Conservation (phyloP, 2,888 invertebrate genomes). For the Perizoma flavofasciatum region DNA sequence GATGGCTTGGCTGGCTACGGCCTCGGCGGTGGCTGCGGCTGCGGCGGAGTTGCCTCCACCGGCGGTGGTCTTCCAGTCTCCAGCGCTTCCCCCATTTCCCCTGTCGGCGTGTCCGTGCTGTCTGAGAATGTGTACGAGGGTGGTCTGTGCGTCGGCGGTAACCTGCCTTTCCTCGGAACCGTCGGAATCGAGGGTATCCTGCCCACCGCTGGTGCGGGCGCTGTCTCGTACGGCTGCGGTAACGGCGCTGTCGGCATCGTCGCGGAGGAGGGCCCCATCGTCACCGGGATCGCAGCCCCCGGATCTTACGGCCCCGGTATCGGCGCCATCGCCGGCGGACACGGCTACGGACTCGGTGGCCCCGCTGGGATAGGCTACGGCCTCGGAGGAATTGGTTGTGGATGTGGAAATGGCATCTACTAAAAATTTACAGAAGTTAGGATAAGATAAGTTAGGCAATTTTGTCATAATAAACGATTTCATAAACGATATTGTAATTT, state of each 20-base stretch:
- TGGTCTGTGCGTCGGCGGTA: slow-evolving; percentile 43
- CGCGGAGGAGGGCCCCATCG: slow-evolving; percentile 23
- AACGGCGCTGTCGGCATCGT: slow-evolving; percentile 38
- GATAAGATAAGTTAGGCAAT: no score
- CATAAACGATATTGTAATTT: no score
- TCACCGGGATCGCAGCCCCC: slow-evolving; percentile 29
- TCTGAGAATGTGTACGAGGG: slow-evolving; percentile 57
- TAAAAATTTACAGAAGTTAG: no score
- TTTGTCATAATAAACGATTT: no score
- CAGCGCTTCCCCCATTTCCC: slow-evolving; percentile 46
- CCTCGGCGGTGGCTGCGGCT: slow-evolving; percentile 32
- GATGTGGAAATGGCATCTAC: slow-evolving; percentile 8
- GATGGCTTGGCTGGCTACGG: slow-evolving; percentile 40
- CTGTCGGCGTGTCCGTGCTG: slow-evolving; percentile 49
- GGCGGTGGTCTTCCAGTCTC: slow-evolving; percentile 43
- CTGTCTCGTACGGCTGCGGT: slow-evolving; percentile 46
- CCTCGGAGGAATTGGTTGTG: slow-evolving; percentile 8
- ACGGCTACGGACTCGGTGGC: slow-evolving; percentile 11
- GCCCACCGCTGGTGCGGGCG: slow-evolving; percentile 46
- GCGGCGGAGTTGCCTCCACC: slow-evolving; percentile 34
- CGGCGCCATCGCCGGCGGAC: slow-evolving; percentile 7
- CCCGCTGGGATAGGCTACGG: slow-evolving; percentile 5
- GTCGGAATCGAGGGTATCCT: slow-evolving; percentile 48
- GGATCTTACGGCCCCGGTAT: slow-evolving; percentile 21
- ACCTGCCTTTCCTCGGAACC: slow-evolving; percentile 51